Evolutionary conservation across 1,140 invertebrate species (phyloP), one percentile per base, ranked within the genome.

Genomic region (Spodoptera frugiperda): DNA sequence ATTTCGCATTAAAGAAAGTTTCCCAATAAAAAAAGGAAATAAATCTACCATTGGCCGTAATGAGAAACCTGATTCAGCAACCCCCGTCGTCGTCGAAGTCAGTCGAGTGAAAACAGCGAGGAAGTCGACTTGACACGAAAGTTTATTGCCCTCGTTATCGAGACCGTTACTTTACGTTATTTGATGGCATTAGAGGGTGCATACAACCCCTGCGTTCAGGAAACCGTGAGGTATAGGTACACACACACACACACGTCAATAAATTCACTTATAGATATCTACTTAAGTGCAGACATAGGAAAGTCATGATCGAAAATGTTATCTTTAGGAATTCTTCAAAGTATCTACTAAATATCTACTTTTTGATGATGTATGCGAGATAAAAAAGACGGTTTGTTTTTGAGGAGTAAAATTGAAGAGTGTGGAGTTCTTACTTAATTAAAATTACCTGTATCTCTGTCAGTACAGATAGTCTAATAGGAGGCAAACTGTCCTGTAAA

Each of bases 91-190:
- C 77, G 73, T 74, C 79, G 84, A 86, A 87, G 82, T 86, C 87
- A 91, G 85, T 92, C 87, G 86, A 91, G 89, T 90, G 87, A 90
- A 87, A 89, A 68, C 88, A 85, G 84, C 89, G 86, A 80, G 84
- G 83, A 79, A 84, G 84, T 86, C 85, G 65, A 89, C 78, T 87
- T 81, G 85, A 84, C 84, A 84, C 80, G 80, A 82, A 80, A 85
- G 82, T 93, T 93, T 93, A 93, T 88, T 78, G 81, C 82, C 65
- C 91, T 92, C 91, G 90, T 93, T 93, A 93, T 93, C 90, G 87
- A 79, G 83, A 78, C 84, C 87, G 89, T 93, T 90, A 93, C 85
- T 89, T 90, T 88, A 83, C 85, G 90, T 92, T 87, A 92, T 93
- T 91, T 87, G 89, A 93, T 93, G 89, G 87, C 87, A 92, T 93